Base-by-base conservation (phyloP, 37 sponge, comb jelly and placozoan genomes). In the Beroe ovata region DNA sequence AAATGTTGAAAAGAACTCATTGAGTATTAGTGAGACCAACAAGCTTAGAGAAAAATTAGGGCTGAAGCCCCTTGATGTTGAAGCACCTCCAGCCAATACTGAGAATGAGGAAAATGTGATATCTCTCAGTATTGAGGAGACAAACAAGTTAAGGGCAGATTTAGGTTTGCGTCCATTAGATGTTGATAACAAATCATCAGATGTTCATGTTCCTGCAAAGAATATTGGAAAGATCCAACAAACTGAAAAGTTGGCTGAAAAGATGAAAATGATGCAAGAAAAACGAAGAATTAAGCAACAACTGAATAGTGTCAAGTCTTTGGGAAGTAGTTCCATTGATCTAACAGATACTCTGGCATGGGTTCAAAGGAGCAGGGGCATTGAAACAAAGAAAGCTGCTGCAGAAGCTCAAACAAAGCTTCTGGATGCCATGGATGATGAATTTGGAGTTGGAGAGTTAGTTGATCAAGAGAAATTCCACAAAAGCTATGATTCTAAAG, bases 381-480 rank as follows among this genome's bases (percentile, higher is more conserved):
- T 60, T 22, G 91, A 92, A 39, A 91, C 92, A 21, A 93, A 94
- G 39, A 95, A 92, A 64, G 90, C 91, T 29, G 64, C 89, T 59
- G 96, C 96, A 60, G 92, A 92, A 34, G 89, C 60, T 14, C 84
- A 95, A 93, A 94, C 94, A 35, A 61, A 89, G 47, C 14, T 94
- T 61, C 60, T 95, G 47, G 94, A 92, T 29, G 93, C 92, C 36
- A 94, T 95, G 96, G 96, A 95, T 62, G 93, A 92, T 60, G 96
- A 94, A 66, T 95, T 94, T 92, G 96, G 94, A 59, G 89, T 94
- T 38, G 92, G 92, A 16, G 92, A 91, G 42, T 41, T 95, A 33
- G 84, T 95, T 0, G 23, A 89, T 23, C 91, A 72, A 33, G 60
- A 90, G 28, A 18, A 71, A 6, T 59, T 64, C 33, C 28, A 38